A percentile compares a stretch with the other conserved stretches of the same genome.
phyloP scores from a whole-genome alignment of 2,113 vertebrate genomes.

The Micromys minutus region DNA sequence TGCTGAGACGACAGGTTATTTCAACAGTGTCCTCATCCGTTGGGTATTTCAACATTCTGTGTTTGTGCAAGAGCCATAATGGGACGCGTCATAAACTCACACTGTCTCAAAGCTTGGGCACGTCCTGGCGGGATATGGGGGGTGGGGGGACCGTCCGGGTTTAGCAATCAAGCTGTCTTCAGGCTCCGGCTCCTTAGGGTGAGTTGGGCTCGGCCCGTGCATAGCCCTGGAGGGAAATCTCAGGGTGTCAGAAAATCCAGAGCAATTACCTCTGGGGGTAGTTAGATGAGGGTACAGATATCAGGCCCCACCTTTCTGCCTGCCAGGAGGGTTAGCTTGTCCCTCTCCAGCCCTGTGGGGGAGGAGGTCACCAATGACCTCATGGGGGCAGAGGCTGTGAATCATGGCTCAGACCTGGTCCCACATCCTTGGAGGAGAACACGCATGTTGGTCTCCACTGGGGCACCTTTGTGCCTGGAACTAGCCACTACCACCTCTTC shows the following conservation, averaged over 20 bases:
- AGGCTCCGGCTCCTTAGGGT: conserved; percentile 57
- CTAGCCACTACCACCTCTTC: neutral
- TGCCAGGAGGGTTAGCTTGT: neutral
- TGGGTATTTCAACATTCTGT: conserved; percentile 78
- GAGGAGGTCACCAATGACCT: conserved; percentile 64
- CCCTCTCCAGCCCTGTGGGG: neutral
- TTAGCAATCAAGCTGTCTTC: conserved; percentile 64
- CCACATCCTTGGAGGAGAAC: neutral
- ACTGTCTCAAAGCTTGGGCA: conserved; percentile 68
- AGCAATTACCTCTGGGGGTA: conserved; percentile 72
- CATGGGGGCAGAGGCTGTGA: conserved; percentile 47
- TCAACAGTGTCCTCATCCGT: conserved; percentile 81
- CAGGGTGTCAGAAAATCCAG: conserved; percentile 75
- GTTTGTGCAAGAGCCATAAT: conserved; percentile 81
- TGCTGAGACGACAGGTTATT: conserved; percentile 82
- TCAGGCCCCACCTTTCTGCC: conserved; percentile 40
- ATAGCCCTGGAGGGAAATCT: conserved; percentile 65
- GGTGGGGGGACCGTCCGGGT: conserved; percentile 50
- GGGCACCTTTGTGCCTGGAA: neutral
- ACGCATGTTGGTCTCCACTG: neutral
- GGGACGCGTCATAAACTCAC: conserved; percentile 74
- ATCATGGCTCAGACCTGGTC: neutral
- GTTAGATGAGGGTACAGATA: conserved; percentile 70
- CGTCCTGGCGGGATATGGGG: conserved; percentile 49
- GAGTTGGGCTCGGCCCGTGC: conserved; percentile 29